Conservation (phyloP, 2,113 vertebrate genomes). For the Macquaria ambigua region DNA sequence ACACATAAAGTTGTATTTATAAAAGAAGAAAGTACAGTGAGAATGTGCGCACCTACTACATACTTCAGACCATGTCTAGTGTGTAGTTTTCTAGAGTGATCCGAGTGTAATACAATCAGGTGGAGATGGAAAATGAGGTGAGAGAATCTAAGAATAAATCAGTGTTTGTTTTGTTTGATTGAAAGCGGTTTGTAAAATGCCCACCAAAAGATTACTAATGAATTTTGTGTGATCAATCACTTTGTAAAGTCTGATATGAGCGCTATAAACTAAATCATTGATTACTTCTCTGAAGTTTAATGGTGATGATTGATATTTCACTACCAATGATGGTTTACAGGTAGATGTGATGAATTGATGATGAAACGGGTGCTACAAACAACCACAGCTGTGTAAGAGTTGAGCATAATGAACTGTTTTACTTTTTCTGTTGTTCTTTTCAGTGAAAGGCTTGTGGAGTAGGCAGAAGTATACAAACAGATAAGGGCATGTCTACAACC, state of each 20-base stretch:
- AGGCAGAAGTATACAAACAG: too few relatives aligned
- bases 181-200: not conserved
- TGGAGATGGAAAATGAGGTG: not conserved
- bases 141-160: not conserved
- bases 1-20: too few relatives aligned
- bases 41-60: too few relatives aligned
- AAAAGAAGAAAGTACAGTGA: too few relatives aligned
- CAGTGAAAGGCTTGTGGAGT: not conserved
- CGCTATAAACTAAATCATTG: too few relatives aligned
- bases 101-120: too few relatives aligned
- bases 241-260: not conserved
- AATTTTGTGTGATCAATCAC: not conserved
- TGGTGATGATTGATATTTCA: not conserved
- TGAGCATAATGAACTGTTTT: not conserved
- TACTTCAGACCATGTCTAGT: too few relatives aligned
- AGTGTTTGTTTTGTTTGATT: constrained; percentile 1
- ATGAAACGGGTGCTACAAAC: not conserved
- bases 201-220: not conserved
- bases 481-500: too few relatives aligned
- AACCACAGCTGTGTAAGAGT: not conserved
- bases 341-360: not conserved
- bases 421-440: not conserved
- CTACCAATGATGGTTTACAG: not conserved
- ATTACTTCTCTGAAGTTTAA: not conserved
- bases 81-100: too few relatives aligned